phyloP scores from a whole-genome alignment of 35 echinoderm and acorn worm genomes.

The Ophioderma brevispina region DNA sequence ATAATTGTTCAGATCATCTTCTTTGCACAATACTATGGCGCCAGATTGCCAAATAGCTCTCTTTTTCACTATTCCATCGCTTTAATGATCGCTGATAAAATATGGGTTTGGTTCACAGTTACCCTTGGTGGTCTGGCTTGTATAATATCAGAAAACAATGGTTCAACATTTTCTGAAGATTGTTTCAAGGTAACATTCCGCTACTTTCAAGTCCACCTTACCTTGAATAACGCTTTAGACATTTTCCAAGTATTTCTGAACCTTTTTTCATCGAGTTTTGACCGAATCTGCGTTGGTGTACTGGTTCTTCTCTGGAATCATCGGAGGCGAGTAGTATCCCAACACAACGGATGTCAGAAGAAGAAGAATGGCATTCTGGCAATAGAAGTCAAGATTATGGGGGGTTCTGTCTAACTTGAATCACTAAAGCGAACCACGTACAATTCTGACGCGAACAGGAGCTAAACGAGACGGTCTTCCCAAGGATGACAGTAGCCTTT shows the following conservation, averaged over 20 bases:
- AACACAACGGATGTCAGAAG: too few relatives aligned
- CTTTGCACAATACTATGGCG: neutral
- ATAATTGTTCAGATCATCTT: neutral
- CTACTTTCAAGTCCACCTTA: neutral
- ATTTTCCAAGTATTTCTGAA: neutral
- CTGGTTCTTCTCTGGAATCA: neutral
- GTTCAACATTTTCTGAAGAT: neutral
- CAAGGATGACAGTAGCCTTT: too few relatives aligned
- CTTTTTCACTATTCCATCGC: neutral
- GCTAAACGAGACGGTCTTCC: too few relatives aligned
- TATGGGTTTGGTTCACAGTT: neutral
- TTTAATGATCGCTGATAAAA: constrained; percentile 2
- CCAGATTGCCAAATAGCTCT: neutral
- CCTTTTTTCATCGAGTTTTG: neutral
- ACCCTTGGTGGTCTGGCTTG: neutral
- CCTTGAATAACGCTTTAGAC: neutral
- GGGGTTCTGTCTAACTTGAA: too few relatives aligned
- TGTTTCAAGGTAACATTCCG: too few relatives aligned
- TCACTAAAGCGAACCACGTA: too few relatives aligned
- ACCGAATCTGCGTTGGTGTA: neutral
- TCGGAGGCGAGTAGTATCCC: neutral
- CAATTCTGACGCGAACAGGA: too few relatives aligned
- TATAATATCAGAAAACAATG: neutral
- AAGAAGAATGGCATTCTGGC: too few relatives aligned
- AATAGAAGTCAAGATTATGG: too few relatives aligned